phyloP scores from a whole-genome alignment of 2,113 vertebrate genomes.

The Caranx melampygus region DNA sequence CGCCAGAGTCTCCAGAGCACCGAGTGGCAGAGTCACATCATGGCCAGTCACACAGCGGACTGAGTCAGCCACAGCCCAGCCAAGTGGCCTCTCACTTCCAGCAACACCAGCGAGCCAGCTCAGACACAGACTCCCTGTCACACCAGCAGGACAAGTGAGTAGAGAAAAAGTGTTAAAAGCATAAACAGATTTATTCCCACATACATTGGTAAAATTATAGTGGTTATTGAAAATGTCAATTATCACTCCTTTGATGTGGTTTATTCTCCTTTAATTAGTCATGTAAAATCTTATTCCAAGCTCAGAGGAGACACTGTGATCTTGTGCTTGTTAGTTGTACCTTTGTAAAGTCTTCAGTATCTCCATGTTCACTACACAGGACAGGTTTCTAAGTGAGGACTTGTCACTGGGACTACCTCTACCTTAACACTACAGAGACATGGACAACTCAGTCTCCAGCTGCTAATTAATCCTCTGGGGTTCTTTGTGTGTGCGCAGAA shows the following conservation, averaged over 20 bases:
- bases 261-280: slow-evolving; percentile 6
- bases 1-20: slow-evolving; percentile 84
- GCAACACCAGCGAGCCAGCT: slow-evolving; percentile 86
- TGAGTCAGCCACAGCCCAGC: slow-evolving; percentile 75
- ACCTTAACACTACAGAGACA: slow-evolving; percentile 39
- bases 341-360: slow-evolving; percentile 15
- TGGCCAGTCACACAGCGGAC: slow-evolving; percentile 61
- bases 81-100: slow-evolving; percentile 77
- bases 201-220: not conserved
- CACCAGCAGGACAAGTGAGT: slow-evolving; percentile 87
- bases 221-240: slow-evolving; percentile 1
- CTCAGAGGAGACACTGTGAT: not conserved
- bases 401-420: slow-evolving; percentile 40
- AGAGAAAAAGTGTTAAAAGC: slow-evolving; percentile 6
- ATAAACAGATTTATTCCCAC: not conserved
- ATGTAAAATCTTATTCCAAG: slow-evolving; percentile 9
- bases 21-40: slow-evolving; percentile 27
- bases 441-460: slow-evolving; percentile 22
- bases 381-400: slow-evolving; percentile 54
- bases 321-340: slow-evolving; percentile 5
- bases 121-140: slow-evolving; percentile 87
- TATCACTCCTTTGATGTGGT: not conserved
- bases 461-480: slow-evolving; percentile 66
- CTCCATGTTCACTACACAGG: slow-evolving; percentile 8
- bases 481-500: slow-evolving; percentile 4